Percentiles rank a stretch among this genome's conserved stretches.
phyloP scores from a whole-genome alignment of 2,888 invertebrate species.

The Papilio protenor region DNA sequence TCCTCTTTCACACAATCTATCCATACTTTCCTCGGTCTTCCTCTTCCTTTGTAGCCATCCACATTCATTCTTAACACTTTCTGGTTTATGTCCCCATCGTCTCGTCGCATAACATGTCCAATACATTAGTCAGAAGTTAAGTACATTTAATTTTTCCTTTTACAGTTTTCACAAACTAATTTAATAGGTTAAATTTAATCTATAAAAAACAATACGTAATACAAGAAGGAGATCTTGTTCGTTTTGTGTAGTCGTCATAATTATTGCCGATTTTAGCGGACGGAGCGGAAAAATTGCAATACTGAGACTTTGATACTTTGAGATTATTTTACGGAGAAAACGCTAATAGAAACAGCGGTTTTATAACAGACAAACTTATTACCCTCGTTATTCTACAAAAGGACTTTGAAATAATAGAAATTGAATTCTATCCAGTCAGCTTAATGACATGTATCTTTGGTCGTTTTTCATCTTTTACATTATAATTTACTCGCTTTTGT shows the following conservation, averaged over 20 bases:
- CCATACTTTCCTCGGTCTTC: too few species aligned
- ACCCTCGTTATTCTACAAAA: constrained; percentile 22
- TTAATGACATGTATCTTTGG: neutral
- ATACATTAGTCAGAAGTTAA: too few species aligned
- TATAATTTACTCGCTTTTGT: too few species aligned
- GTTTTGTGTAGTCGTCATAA: constrained; percentile 10
- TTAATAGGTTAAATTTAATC: neutral
- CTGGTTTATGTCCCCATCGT: too few species aligned
- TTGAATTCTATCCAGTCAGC: constrained; percentile 13
- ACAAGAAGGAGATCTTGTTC: neutral
- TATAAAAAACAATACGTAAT: neutral
- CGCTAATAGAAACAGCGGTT: constrained; percentile 16
- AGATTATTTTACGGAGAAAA: constrained; percentile 12
- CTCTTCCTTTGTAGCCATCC: too few species aligned
- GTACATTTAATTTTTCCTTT: too few species aligned
- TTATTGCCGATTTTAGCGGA: constrained; percentile 13
- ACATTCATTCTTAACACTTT: too few species aligned
- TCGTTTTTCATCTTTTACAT: neutral
- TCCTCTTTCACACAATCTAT: too few species aligned
- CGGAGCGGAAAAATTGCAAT: constrained; percentile 19
- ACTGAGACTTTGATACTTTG: neutral
- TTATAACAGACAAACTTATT: constrained; percentile 12
- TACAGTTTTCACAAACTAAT: too few species aligned
- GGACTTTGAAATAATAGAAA: constrained; percentile 22
- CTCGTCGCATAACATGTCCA: too few species aligned